Conservation (phyloP, 2,797 vertebrate genomes). For the Phrynocephalus forsythii region DNA sequence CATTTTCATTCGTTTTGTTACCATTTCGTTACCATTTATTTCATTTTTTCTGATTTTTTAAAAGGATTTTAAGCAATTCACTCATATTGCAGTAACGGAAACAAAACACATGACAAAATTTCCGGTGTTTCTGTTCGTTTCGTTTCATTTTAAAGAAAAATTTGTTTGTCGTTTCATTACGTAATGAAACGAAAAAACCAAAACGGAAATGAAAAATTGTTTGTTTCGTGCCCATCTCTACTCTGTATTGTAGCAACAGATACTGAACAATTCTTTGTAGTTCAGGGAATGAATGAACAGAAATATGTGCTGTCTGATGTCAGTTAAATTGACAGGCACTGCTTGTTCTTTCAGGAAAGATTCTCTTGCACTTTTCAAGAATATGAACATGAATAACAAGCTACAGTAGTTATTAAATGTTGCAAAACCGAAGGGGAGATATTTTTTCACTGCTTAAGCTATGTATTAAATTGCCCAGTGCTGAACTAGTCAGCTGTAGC, state of each 20-base stretch:
- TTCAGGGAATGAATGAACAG: background rate
- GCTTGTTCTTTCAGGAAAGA: constrained; percentile 11
- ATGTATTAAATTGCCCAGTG: constrained; percentile 12
- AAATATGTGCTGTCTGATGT: background rate
- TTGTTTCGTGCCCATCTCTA: too few relatives aligned
- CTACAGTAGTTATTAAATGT: background rate
- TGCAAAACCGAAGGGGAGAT: constrained; percentile 10
- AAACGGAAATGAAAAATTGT: too few relatives aligned
- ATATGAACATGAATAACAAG: background rate
- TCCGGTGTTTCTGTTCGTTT: too few relatives aligned
- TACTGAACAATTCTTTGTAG: background rate
- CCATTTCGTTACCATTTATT: too few relatives aligned
- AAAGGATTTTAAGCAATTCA: too few relatives aligned
- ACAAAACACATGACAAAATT: too few relatives aligned
- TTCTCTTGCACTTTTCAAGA: constrained; percentile 13
- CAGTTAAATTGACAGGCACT: constrained; percentile 1
- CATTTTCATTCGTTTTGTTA: too few relatives aligned
- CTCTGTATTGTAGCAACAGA: background rate
- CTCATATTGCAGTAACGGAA: too few relatives aligned
- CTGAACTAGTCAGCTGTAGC: background rate
- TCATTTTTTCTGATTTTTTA: too few relatives aligned
- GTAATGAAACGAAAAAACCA: too few relatives aligned
- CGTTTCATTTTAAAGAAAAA: too few relatives aligned
- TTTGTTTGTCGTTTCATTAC: too few relatives aligned
- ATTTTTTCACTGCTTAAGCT: background rate